phyloP scores from a whole-genome alignment of 2,888 invertebrate genomes.

The Cheilosia vulpina region DNA sequence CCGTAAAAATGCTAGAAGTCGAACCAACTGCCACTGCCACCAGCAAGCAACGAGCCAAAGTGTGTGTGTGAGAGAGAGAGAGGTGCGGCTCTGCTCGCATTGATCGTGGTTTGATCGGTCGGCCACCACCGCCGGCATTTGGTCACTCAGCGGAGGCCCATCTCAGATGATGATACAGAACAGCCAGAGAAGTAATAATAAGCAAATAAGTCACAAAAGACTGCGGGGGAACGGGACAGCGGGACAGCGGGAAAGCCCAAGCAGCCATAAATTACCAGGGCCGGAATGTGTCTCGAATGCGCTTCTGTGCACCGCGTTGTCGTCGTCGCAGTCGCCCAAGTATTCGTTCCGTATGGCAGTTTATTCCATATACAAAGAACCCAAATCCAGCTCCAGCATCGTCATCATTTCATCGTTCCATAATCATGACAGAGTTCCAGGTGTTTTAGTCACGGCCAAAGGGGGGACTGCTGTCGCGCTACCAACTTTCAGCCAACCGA shows the following conservation, averaged over 20 bases:
- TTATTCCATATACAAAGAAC: constrained; percentile 59
- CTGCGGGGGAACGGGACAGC: not conserved
- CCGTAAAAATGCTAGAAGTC: constrained; percentile 67
- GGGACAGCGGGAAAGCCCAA: not conserved
- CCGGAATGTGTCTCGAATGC: constrained; percentile 76
- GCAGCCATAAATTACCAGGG: constrained; percentile 69
- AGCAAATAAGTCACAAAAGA: constrained; percentile 76
- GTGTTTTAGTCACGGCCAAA: constrained; percentile 70
- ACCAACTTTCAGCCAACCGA: constrained; percentile 36
- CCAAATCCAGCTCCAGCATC: constrained; percentile 54
- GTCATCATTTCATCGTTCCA: constrained; percentile 71
- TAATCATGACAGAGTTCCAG: constrained; percentile 75
- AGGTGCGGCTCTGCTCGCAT: constrained; percentile 65
- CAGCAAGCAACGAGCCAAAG: not conserved
- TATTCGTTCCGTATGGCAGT: constrained; percentile 73
- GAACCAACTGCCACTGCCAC: constrained; percentile 2
- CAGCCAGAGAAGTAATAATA: constrained; percentile 63
- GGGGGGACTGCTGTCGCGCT: constrained; percentile 21
- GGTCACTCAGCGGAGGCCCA: constrained; percentile 62
- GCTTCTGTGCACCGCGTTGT: constrained; percentile 75
- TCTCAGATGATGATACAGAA: constrained; percentile 59
- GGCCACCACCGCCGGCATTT: constrained; percentile 59
- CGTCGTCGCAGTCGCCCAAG: constrained; percentile 56
- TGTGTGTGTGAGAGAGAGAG: not conserved
- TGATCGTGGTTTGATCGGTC: constrained; percentile 71